These are phyloP conservation scores for Byasa hedistus DNA, from an alignment of 2,888 invertebrate species.

Conservation along the genomic window DNA sequence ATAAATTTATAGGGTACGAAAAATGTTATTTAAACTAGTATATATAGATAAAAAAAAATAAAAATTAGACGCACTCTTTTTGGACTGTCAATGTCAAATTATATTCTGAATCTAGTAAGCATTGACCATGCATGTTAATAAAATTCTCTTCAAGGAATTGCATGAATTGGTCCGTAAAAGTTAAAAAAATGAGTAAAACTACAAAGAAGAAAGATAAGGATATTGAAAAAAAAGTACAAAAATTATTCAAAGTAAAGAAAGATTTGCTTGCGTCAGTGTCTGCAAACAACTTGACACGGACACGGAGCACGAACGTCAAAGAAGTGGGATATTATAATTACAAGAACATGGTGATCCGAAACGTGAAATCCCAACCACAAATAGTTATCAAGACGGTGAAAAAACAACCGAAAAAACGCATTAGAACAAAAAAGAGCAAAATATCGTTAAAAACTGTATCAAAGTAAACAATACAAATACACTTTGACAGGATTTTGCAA, in stretches of 20 bases:
- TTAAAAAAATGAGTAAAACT: slow-evolving; percentile 44
- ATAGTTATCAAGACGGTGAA: slow-evolving; percentile 37
- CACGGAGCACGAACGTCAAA: slow-evolving; percentile 51
- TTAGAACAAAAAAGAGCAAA: slow-evolving; percentile 46
- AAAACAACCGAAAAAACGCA: slow-evolving; percentile 42
- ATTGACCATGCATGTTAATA: slow-evolving; percentile 15
- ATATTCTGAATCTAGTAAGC: slow-evolving; percentile 22
- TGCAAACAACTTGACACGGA: slow-evolving; percentile 34
- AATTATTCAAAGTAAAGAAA: slow-evolving; percentile 38
- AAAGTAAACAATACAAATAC: slow-evolving; percentile 7
- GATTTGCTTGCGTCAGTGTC: slow-evolving; percentile 31
- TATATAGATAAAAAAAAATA: neutral
- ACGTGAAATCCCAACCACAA: slow-evolving; percentile 42
- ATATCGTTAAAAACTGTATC: slow-evolving; percentile 38
- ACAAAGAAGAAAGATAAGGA: slow-evolving; percentile 42
- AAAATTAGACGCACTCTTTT: neutral
- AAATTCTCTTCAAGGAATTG: slow-evolving; percentile 7
- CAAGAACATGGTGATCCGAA: slow-evolving; percentile 54
- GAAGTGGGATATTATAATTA: slow-evolving; percentile 59
- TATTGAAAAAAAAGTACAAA: slow-evolving; percentile 39
- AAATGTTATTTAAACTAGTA: neutral
- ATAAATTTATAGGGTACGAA: too few species aligned
- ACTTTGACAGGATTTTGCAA: neutral
- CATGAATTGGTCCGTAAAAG: slow-evolving; percentile 30
- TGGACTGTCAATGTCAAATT: slow-evolving; percentile 20